Conservation (phyloP, 37 sponge, comb jelly and placozoan species). For the Halisarca cf. caerulea region DNA sequence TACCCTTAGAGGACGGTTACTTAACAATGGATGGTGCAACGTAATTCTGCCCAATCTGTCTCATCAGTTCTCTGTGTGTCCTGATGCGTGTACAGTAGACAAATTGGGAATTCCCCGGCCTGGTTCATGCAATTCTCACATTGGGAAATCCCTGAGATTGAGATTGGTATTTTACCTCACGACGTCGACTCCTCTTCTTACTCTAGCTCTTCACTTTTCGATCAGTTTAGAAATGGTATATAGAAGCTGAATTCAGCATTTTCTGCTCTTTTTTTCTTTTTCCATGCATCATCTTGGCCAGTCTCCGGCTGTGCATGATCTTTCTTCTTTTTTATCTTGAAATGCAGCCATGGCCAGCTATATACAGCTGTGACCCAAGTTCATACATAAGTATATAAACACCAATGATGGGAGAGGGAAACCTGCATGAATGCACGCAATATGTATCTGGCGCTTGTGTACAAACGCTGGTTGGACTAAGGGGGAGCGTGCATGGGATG, state of each 20-base stretch:
- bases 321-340: constrained; percentile 60
- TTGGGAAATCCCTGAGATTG: too few species aligned
- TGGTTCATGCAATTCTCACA: constrained; percentile 7
- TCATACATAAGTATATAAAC: too few species aligned
- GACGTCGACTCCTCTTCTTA: neutral
- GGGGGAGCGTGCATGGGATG: too few species aligned
- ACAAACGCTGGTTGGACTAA: too few species aligned
- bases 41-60: constrained; percentile 50
- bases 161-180: too few species aligned
- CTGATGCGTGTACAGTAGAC: constrained; percentile 71
- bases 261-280: constrained; percentile 23
- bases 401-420: too few species aligned
- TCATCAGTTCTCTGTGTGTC: constrained; percentile 77
- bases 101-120: constrained; percentile 79
- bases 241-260: constrained; percentile 17
- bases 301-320: constrained; percentile 12
- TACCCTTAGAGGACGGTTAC: neutral
- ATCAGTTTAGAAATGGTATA: too few species aligned
- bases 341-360: too few species aligned
- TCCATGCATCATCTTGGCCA: constrained; percentile 39
- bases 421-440: too few species aligned
- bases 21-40: neutral
- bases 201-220: neutral
- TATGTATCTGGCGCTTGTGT: too few species aligned
- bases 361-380: too few species aligned